Base-by-base conservation (phyloP, 2,113 vertebrate genomes). In the Heteronetta atricapilla region DNA sequence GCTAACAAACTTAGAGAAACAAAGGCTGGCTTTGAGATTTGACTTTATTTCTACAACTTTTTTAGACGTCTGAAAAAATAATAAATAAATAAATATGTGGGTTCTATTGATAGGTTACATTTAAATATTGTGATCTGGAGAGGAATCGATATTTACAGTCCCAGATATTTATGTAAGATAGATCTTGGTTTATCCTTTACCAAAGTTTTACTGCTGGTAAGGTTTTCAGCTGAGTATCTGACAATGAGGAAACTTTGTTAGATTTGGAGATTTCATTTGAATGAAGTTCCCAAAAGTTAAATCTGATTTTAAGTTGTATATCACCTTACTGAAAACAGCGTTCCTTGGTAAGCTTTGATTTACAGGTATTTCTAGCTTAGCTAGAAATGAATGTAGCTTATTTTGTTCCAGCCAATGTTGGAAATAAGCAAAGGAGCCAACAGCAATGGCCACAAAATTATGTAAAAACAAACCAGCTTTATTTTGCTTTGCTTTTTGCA, bases 341-440 rank as follows among this genome's bases (percentile, higher is more conserved):
- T 82, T 91, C n/a, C 79, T 53, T 68, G 20, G 15, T 93, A 58
- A 76, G 8, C 18, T 88, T 85, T 85, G 21, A 31, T 34, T 95
- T 89, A 55, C 33, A 58, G 63, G 68, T 73, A 88, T 92, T 96
- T 94, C 64, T 87, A 53, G 14, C 50, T 79, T 76, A 56, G 6
- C 58, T 82, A 86, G 83, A 95, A 95, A 89, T 90, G 92, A 52
- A 53, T 6, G 12, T n/a, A 52, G 18, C 50, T 84, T 85, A 50
- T 63, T 92, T 73, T 53, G 14, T 44, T 18, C 84, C 66, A 87
- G 42, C 4, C 48, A 64, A 5, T 4, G 4, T 40, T 58, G 34
- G 72, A 53, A 94, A 70, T 42, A 80, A 69, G 40, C 5, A 13
- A 16, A 58, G 44, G 9, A 44, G 13, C n/a, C 80, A 83, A 62